phyloP scores from a whole-genome alignment of 1,140 invertebrate species.

The Anastatus disparis region DNA sequence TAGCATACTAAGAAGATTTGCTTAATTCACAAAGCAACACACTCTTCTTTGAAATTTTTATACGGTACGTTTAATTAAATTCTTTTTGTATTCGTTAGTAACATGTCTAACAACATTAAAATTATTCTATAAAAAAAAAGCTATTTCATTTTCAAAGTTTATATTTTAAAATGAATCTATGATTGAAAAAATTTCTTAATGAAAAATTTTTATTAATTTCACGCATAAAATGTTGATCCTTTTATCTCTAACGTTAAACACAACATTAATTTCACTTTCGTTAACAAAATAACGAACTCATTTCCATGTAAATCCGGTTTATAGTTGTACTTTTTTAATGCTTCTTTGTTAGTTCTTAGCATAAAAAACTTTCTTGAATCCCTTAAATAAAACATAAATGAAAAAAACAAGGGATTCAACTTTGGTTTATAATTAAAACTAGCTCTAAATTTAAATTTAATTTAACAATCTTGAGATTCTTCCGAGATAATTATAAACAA shows the following conservation, averaged over 20 bases:
- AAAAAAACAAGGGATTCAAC: slow-evolving; percentile 4
- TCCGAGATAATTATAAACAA: no score
- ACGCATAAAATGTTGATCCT: background rate
- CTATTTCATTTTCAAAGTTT: background rate
- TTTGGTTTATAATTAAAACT: background rate
- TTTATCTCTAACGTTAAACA: no score
- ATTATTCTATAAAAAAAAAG: background rate
- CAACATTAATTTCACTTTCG: slow-evolving; percentile 40
- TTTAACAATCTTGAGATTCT: no score
- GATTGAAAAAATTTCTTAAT: slow-evolving; percentile 14
- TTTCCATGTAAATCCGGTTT: slow-evolving; percentile 39
- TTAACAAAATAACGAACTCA: slow-evolving; percentile 35
- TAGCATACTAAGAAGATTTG: no score
- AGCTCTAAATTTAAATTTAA: no score
- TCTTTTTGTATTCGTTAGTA: background rate
- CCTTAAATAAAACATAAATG: slow-evolving; percentile 11
- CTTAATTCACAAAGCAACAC: no score
- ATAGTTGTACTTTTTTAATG: slow-evolving; percentile 29
- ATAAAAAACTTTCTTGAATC: slow-evolving; percentile 12
- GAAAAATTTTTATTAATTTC: slow-evolving; percentile 21
- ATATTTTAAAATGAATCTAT: background rate
- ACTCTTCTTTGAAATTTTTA: no score
- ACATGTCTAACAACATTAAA: background rate
- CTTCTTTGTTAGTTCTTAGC: slow-evolving; percentile 16
- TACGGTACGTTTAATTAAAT: no score